Evolutionary conservation across 2,888 invertebrate species (phyloP), one percentile per base, ranked within the genome.

Genomic region (Pandemis corylana): DNA sequence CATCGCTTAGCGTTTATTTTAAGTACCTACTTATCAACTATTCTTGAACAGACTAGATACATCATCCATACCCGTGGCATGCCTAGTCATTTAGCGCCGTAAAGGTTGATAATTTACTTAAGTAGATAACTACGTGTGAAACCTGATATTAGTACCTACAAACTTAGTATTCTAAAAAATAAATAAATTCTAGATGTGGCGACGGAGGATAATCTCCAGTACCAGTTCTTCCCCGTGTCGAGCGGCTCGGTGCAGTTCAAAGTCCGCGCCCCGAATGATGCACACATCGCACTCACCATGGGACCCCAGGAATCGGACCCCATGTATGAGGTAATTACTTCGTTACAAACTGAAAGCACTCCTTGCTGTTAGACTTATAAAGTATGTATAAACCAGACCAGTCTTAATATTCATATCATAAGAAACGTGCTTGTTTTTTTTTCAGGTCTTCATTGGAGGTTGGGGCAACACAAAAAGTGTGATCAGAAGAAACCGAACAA

Each of bases 401-500:
- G 10, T 12, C 2, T 46, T 7, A 44, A 44, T 20, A 20, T 20
- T 20, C 20, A 20, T 20, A 20, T 20, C 20, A 20, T 20, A 20
- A 20, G 20, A 0, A 20, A 20, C 20, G 20, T 20, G 20, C 20
- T 20, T 20, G 20, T 20, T 20, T 20, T 20, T 20, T 20, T 84
- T 84, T 41, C 85, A 96, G 96, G 87, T 98, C 70, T 97, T 98
- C 91, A 95, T 98, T 82, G 98, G 98, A 44, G 98, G 98, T 46
- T 98, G 98, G 98, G 95, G 96, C 41, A 98, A 98, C 89, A 94
- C 95, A 77, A 98, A 97, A 91, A 97, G 97, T 49, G 97, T 97
- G 0, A 97, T 98, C 85, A 96, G 98, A 75, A 96, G 96, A 85
- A 97, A 98, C 91, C 95, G 96, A 85, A 92, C 95, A 77, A 96